These are phyloP conservation scores for Lerema accius DNA, from an alignment of 1,140 invertebrate genomes.

Conservation along the genomic window DNA sequence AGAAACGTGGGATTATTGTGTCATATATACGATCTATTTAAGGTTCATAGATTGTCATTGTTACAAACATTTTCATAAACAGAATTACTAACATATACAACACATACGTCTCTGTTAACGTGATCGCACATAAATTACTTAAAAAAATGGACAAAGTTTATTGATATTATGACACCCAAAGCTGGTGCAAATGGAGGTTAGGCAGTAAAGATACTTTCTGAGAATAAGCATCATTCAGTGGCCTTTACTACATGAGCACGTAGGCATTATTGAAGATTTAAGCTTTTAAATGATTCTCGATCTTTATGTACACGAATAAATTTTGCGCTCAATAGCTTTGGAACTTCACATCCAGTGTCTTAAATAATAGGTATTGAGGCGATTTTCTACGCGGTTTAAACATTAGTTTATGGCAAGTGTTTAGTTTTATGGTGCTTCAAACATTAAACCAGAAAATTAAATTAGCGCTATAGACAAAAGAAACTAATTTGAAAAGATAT, in stretches of 20 bases:
- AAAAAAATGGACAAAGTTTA: conserved; percentile 59
- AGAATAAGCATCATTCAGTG: conserved; percentile 34
- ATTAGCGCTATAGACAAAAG: background rate
- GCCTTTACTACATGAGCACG: conserved; percentile 34
- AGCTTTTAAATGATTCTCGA: conserved; percentile 1
- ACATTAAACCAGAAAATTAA: background rate
- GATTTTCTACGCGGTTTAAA: background rate
- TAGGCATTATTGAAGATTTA: background rate
- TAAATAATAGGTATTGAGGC: background rate
- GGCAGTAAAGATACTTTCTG: conserved; percentile 15
- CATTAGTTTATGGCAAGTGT: background rate
- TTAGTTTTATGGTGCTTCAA: background rate
- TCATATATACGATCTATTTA: too few species aligned
- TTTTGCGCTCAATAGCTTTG: conserved; percentile 5
- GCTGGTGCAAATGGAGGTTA: conserved; percentile 37
- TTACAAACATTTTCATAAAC: conserved; percentile 42
- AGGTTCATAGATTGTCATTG: too few species aligned
- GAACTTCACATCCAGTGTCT: background rate
- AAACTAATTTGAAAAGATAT: too few species aligned
- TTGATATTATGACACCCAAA: conserved; percentile 51
- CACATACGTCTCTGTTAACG: conserved; percentile 48
- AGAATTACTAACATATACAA: conserved; percentile 51
- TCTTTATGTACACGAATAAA: conserved; percentile 14
- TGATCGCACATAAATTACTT: conserved; percentile 45
- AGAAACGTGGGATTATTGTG: too few species aligned